These are phyloP conservation scores for Acanthisitta chloris DNA, from an alignment of 2,113 vertebrate genomes.

Conservation along the genomic window DNA sequence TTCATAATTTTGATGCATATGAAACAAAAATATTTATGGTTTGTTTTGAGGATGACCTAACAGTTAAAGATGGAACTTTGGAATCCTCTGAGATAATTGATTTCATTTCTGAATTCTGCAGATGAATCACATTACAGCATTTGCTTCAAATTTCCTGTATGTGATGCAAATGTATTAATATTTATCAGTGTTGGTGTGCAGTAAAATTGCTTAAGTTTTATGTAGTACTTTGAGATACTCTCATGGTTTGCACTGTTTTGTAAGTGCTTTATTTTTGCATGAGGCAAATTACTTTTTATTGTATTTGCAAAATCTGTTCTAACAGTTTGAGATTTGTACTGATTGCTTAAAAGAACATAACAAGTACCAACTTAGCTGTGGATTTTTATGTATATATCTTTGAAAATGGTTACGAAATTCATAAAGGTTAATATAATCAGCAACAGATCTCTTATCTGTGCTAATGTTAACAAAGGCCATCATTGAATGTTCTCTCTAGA, in stretches of 20 bases:
- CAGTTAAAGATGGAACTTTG: not conserved
- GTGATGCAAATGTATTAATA: not conserved
- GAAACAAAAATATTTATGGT: constrained; percentile 13
- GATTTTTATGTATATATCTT: not conserved
- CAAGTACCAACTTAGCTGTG: not conserved
- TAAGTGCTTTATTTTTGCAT: not conserved
- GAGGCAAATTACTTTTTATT: not conserved
- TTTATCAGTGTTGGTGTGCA: not conserved
- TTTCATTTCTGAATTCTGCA: not conserved
- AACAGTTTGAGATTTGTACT: not conserved
- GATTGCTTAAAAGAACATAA: not conserved
- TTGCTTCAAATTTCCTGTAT: not conserved
- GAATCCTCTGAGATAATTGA: not conserved
- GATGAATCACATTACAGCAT: not conserved
- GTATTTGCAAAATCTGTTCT: not conserved
- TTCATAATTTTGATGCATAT: not conserved
- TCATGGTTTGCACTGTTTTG: not conserved
- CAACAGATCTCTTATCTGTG: not conserved
- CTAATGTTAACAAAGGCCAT: not conserved
- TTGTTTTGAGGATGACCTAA: not conserved
- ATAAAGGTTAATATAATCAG: not conserved
- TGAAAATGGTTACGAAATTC: not conserved
- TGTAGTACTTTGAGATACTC: not conserved
- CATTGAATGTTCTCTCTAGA: not conserved
- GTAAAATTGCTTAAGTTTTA: not conserved